A percentile compares a stretch with the other conserved stretches of the same genome.
These are phyloP conservation scores for Macaria notata DNA, from an alignment of 2,888 invertebrate genomes.

Conservation along the genomic window DNA sequence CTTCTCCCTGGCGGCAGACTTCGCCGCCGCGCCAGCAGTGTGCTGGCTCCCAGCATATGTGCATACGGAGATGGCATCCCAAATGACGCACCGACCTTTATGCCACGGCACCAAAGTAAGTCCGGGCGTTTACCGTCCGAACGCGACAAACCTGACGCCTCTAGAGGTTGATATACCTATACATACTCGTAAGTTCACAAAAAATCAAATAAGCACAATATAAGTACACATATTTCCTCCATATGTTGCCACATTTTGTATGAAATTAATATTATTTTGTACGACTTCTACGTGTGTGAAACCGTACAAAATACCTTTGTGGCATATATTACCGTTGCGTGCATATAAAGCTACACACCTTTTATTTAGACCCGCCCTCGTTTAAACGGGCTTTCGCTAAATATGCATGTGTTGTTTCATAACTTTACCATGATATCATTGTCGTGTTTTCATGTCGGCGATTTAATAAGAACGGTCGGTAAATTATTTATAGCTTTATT, in stretches of 20 bases:
- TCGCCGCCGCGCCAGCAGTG: too few species aligned
- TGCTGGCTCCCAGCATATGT: too few species aligned
- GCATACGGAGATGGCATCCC: too few species aligned
- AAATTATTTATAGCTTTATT: constrained; percentile 3
- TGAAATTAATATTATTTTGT: background rate
- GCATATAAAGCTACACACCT: constrained; percentile 13
- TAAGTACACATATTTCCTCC: too few species aligned
- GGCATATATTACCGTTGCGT: constrained; percentile 14
- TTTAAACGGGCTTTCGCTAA: constrained; percentile 11
- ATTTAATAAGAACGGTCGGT: constrained; percentile 10
- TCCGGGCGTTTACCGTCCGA: too few species aligned
- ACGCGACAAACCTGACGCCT: too few species aligned
- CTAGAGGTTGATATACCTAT: too few species aligned
- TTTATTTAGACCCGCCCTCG: constrained; percentile 14
- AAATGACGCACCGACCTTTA: too few species aligned
- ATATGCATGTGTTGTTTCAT: constrained; percentile 12
- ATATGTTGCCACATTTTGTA: background rate
- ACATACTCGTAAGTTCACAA: too few species aligned
- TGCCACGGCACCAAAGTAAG: too few species aligned
- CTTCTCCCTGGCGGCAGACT: too few species aligned
- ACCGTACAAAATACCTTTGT: constrained; percentile 10
- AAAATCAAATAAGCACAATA: too few species aligned
- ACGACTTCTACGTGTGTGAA: constrained; percentile 1
- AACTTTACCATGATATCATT: constrained; percentile 21
- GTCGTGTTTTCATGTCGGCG: constrained; percentile 10